Evolutionary conservation across 2,888 invertebrate genomes (phyloP).

Genomic region (Lysandra coridon): DNA sequence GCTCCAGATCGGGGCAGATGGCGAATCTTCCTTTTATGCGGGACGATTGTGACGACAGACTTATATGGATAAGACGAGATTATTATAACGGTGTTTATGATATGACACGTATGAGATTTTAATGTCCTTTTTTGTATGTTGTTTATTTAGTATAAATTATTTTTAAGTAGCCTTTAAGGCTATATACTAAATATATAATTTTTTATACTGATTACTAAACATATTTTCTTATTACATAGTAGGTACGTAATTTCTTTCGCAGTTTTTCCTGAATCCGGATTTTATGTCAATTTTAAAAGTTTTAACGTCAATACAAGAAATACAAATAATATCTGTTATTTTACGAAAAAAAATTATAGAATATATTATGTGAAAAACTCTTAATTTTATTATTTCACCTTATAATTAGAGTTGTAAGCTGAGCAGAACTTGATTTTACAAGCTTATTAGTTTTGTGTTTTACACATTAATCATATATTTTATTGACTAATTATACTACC

Average conservation of each 20-base stretch:
- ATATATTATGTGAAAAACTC: no score
- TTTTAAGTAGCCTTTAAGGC: no score
- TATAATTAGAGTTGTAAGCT: background rate
- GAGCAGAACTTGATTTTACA: background rate
- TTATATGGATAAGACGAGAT: slow-evolving; percentile 50
- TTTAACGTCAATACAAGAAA: no score
- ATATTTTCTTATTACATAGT: no score
- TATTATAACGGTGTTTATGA: background rate
- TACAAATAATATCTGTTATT: no score
- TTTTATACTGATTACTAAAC: no score
- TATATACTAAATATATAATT: no score
- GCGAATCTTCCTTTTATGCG: slow-evolving; percentile 69
- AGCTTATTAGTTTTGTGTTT: background rate
- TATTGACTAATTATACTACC: slow-evolving; percentile 15
- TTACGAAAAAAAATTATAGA: no score
- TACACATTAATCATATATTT: background rate
- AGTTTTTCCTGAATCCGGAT: no score
- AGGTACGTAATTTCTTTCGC: no score
- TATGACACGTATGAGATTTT: background rate
- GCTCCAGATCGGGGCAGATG: slow-evolving; percentile 70
- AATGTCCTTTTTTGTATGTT: no score
- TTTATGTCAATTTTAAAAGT: no score
- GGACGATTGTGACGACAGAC: slow-evolving; percentile 56
- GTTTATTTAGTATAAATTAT: background rate
- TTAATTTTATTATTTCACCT: background rate